phyloP scores from a whole-genome alignment of 2,797 vertebrate species.

The Spatula versicolor region DNA sequence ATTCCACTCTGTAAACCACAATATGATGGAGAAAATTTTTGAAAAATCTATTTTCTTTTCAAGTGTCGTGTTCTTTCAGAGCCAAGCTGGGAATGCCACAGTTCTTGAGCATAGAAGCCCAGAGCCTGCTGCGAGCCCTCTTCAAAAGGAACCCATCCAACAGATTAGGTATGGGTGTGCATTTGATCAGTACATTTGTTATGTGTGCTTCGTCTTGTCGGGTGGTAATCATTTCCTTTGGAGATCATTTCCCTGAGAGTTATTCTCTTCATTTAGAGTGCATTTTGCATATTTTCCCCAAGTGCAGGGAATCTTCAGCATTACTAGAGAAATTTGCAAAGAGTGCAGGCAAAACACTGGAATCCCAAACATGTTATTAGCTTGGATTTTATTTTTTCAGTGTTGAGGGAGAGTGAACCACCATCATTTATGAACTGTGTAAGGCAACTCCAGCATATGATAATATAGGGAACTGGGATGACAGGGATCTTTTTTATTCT shows the following conservation, averaged over 20 bases:
- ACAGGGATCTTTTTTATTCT: not conserved
- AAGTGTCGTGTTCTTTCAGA: slow-evolving; percentile 78
- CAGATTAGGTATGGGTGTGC: slow-evolving; percentile 84
- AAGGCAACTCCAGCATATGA: not conserved
- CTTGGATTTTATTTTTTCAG: not conserved
- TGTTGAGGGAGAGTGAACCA: not conserved
- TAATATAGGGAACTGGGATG: not conserved
- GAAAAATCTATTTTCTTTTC: slow-evolving; percentile 57
- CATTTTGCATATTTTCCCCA: not conserved
- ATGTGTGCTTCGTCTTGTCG: not conserved
- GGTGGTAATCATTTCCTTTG: not conserved
- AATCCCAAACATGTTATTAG: not conserved
- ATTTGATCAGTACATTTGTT: not conserved
- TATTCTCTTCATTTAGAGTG: not conserved
- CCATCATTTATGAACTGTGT: not conserved
- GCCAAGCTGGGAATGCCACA: slow-evolving; percentile 98
- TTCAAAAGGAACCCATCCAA: slow-evolving; percentile 97
- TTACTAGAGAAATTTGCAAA: not conserved
- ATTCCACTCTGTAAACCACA: not conserved
- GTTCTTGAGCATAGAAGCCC: slow-evolving; percentile 93
- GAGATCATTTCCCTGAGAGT: not conserved
- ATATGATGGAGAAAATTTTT: not conserved
- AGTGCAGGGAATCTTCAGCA: not conserved
- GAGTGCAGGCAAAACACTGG: not conserved
- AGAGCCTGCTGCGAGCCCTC: slow-evolving; percentile 93